Evolutionary conservation across 2,113 vertebrate genomes (phyloP).

Genomic region (Corythoichthys haematopterus): DNA sequence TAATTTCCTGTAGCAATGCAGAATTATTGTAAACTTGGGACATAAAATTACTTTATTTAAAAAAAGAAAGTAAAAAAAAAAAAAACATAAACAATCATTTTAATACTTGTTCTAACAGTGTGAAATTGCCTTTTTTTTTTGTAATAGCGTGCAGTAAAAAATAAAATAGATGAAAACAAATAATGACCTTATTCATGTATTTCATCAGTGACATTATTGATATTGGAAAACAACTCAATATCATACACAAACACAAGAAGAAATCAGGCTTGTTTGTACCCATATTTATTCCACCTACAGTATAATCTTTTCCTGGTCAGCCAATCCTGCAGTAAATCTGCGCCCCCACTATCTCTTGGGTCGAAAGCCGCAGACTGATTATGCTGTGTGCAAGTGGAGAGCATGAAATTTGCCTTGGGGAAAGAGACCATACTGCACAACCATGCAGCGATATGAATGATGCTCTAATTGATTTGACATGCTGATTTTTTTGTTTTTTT

Average conservation of each 20-base stretch:
- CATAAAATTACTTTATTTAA: not conserved
- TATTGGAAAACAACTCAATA: not conserved
- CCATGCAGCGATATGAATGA: slow-evolving; percentile 30
- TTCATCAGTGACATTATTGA: not conserved
- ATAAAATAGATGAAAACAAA: too few relatives aligned
- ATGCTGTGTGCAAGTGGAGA: slow-evolving; percentile 3
- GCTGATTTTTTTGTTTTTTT: slow-evolving; percentile 29
- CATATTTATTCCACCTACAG: not conserved
- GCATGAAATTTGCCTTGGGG: not conserved
- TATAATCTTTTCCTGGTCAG: not conserved
- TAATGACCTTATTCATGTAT: not conserved
- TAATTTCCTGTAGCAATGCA: not conserved
- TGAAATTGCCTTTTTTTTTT: not conserved
- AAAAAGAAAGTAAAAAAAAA: not conserved
- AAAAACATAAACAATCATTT: not conserved
- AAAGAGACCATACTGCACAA: slow-evolving; percentile 4
- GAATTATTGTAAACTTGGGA: not conserved
- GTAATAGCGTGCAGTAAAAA: too few relatives aligned
- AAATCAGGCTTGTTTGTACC: not conserved
- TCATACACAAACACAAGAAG: not conserved
- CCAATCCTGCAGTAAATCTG: not conserved
- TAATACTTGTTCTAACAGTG: not conserved
- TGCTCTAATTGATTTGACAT: slow-evolving; percentile 40
- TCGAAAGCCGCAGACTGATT: not conserved
- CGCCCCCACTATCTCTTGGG: not conserved